Base-by-base conservation (phyloP, 1,140 invertebrate genomes). In the Drosophila sp. region DNA sequence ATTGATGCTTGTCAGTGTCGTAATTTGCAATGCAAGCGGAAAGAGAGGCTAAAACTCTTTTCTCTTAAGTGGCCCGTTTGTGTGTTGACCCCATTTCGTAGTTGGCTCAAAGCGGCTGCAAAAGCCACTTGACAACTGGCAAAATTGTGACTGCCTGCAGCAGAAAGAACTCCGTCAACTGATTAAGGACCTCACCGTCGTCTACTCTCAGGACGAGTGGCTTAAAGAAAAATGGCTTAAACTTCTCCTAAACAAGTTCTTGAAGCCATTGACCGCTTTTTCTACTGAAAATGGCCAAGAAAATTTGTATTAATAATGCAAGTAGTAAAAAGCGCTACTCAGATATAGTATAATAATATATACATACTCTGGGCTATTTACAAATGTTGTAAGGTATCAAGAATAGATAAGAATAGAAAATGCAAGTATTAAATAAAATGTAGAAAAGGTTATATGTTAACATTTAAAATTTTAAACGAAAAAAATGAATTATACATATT, bases 51-150 rank as follows among this genome's bases (percentile, higher is more conserved):
- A 13, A 11, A 0, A 11, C 34, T 38, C 11, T 38, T 13, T 11
- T 36, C 7, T 50, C 25, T 50, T 29, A 50, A 50, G 25, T 50
- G 27, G 46, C 27, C 46, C 13, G 46, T 14, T 50, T 32, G 45
- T 48, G 9, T 48, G 46, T 50, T 50, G 46, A 50, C 46, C 46
- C 46, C 25, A 32, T 50, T 50, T 50, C 27, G 46, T 32, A 14
- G 46, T 21, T 48, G 11, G 45, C 21, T 27, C 38, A 45, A 45
- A 45, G 62, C 8, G 14, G 11, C 27, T 46, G 41, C 18, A 48
- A 76, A 80, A 80, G 78, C 78, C 80, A 83, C 80, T 83, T 81
- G 80, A 83, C 80, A 69, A 83, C 76, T 83, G 80, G 25, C 67
- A 84, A 84, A 84, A 83, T 79, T 83, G 80, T 83, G 80, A 67